These are phyloP conservation scores for Tipula confusa DNA, from an alignment of 2,888 invertebrate genomes.

Conservation along the genomic window DNA sequence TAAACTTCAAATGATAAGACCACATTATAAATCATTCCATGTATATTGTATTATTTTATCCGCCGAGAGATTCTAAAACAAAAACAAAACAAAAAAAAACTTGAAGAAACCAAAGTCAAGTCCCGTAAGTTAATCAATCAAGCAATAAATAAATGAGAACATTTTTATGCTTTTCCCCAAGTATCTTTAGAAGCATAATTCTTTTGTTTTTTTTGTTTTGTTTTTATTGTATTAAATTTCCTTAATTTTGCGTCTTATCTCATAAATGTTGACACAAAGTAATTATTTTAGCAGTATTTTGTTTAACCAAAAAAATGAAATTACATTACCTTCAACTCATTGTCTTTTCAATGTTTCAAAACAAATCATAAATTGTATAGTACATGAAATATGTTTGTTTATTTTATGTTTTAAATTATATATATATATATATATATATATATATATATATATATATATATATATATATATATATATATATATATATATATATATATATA, in stretches of 20 bases:
- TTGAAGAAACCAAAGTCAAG: conserved; percentile 20
- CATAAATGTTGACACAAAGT: background rate
- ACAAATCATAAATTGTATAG: background rate
- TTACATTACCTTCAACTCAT: background rate
- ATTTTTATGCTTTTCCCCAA: background rate
- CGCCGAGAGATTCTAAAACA: background rate
- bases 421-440: too few relatives aligned
- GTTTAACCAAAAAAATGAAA: background rate
- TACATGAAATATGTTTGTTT: background rate
- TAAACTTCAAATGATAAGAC: conserved; percentile 1
- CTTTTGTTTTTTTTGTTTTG: background rate
- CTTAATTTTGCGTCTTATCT: background rate
- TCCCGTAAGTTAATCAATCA: conserved; percentile 12
- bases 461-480: too few relatives aligned
- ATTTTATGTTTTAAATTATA: background rate
- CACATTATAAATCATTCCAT: background rate
- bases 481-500: too few relatives aligned
- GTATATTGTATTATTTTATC: background rate
- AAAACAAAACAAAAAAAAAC: too few relatives aligned
- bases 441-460: too few relatives aligned
- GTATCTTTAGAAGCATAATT: background rate
- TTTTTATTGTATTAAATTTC: background rate
- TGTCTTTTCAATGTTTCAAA: background rate
- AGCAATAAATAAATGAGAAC: conserved; percentile 14
- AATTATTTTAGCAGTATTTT: conserved; percentile 5